Conservation (phyloP, 2,888 invertebrate genomes). For the Beris morrisii region DNA sequence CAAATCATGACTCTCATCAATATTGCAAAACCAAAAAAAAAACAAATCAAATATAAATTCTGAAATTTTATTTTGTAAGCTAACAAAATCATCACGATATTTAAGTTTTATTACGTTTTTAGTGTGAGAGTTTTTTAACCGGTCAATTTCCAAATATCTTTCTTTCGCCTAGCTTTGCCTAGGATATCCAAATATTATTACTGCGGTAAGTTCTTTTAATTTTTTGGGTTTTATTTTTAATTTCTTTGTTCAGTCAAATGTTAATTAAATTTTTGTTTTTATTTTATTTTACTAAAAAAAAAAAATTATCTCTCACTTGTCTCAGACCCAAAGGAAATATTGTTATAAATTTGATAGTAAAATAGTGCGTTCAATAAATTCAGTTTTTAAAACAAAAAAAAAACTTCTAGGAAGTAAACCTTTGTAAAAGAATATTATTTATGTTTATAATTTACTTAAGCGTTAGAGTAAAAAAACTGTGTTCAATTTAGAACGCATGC, state of each 20-base stretch:
- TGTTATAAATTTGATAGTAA: too few species aligned
- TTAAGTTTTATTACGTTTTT: conserved; percentile 28
- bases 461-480: background rate
- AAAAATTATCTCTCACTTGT: too few species aligned
- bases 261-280: background rate
- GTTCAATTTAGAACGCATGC: conserved; percentile 23
- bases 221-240: background rate
- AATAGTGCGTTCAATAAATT: too few species aligned
- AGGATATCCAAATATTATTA: conserved; percentile 67
- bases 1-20: too few species aligned
- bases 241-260: background rate
- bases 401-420: too few species aligned
- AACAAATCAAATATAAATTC: too few species aligned
- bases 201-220: conserved; percentile 60
- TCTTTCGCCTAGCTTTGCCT: conserved; percentile 60
- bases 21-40: too few species aligned
- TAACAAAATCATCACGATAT: too few species aligned
- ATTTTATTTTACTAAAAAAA: background rate
- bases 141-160: conserved; percentile 35
- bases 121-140: conserved; percentile 21
- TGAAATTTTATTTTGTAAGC: too few species aligned
- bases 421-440: too few species aligned
- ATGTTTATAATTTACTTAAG: too few species aligned
- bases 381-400: too few species aligned
- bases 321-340: background rate